Evolutionary conservation across 2,797 vertebrate species (phyloP).

Genomic region (Varecia variegata): DNA sequence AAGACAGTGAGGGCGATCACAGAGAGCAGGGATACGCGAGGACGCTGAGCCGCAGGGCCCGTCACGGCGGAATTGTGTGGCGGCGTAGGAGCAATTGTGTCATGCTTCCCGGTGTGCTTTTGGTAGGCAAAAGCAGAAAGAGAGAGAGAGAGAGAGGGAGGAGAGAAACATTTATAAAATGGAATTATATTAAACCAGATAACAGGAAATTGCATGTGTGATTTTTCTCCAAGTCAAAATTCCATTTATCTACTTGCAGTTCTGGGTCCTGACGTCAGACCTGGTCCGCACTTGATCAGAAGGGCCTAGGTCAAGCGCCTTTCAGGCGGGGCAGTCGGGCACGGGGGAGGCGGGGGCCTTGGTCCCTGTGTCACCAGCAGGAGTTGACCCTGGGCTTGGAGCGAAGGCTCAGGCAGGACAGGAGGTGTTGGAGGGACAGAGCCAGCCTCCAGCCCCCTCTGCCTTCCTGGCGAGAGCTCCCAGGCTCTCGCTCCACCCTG

Average conservation of each 20-base stretch:
- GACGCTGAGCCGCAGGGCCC: not conserved
- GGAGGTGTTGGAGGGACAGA: not conserved
- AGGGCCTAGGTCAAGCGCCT: not conserved
- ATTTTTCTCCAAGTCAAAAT: constrained; percentile 36
- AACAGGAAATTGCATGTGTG: not conserved
- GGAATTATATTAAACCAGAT: constrained; percentile 14
- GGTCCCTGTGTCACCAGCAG: not conserved
- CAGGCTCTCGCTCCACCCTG: not conserved
- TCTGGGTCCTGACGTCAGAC: not conserved
- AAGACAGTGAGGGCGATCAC: constrained; percentile 52
- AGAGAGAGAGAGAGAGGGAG: not conserved
- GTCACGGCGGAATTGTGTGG: not conserved
- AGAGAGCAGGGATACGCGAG: constrained; percentile 45
- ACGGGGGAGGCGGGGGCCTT: not conserved
- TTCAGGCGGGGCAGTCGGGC: not conserved
- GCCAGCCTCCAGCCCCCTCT: not conserved
- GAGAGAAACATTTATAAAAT: not conserved
- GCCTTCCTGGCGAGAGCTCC: not conserved
- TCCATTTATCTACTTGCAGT: not conserved
- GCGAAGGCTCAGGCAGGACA: not conserved
- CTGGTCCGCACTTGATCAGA: not conserved
- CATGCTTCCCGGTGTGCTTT: not conserved
- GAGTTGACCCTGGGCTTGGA: not conserved
- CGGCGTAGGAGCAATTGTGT: not conserved
- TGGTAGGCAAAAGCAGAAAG: not conserved